phyloP scores from a whole-genome alignment of 2,113 vertebrate species.

The Phocoena phocoena region DNA sequence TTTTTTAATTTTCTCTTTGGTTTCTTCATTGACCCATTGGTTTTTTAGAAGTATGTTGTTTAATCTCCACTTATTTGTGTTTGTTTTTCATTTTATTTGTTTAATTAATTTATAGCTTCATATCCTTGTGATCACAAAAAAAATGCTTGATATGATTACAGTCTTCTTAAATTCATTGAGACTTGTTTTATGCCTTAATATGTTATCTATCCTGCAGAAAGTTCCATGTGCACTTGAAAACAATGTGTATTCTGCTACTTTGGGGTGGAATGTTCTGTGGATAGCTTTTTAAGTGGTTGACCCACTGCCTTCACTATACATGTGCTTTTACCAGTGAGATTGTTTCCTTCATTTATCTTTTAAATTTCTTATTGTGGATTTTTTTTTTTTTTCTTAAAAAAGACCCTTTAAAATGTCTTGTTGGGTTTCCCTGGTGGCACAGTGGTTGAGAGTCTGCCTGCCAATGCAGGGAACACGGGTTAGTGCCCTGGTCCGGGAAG shows the following conservation, averaged over 20 bases:
- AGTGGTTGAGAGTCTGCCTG: too few species aligned
- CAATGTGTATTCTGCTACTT: not conserved
- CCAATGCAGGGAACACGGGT: too few species aligned
- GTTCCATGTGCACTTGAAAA: not conserved
- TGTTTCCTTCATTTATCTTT: not conserved
- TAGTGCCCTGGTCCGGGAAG: too few species aligned
- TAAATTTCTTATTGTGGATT: not conserved
- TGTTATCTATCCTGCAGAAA: not conserved
- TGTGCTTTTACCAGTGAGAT: not conserved
- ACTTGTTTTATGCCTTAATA: not conserved
- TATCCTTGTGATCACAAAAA: not conserved
- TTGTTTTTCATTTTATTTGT: not conserved
- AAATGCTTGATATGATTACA: not conserved
- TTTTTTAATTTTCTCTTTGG: not conserved
- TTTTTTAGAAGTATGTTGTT: not conserved
- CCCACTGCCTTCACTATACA: not conserved
- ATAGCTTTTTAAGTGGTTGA: not conserved
- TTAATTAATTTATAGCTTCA: not conserved
- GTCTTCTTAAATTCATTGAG: not conserved
- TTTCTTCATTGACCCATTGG: not conserved
- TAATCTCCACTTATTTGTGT: not conserved
- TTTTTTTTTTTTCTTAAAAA: not conserved
- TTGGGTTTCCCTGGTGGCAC: not conserved
- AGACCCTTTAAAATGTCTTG: not conserved
- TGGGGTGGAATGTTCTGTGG: not conserved